Evolutionary conservation across 2,888 invertebrate species (phyloP).

Genomic region (Sympetrum striolatum): DNA sequence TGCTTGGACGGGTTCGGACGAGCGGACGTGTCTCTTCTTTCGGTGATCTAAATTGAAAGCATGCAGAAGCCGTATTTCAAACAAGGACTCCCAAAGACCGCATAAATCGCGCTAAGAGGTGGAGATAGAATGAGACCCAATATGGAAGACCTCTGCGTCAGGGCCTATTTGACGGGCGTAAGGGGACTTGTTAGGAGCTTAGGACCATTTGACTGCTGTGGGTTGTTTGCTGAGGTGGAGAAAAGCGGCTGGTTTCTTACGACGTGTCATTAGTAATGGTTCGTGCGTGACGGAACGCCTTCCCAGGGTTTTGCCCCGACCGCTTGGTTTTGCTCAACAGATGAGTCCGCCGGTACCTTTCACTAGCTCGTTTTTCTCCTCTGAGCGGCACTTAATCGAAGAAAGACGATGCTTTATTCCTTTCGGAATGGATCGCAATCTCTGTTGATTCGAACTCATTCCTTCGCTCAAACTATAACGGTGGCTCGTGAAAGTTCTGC

Average conservation of each 20-base stretch:
- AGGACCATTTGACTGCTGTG: not conserved
- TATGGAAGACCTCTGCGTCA: not conserved
- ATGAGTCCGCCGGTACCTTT: not conserved
- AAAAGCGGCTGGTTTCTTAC: not conserved
- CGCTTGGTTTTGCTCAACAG: not conserved
- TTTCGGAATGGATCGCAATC: not conserved
- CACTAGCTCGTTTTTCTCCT: not conserved
- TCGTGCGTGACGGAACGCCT: not conserved
- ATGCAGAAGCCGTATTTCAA: constrained; percentile 22
- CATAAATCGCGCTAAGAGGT: constrained; percentile 7
- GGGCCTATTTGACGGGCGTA: not conserved
- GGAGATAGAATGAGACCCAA: not conserved
- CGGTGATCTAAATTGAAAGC: constrained; percentile 26
- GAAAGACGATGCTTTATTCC: not conserved
- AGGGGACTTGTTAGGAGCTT: too few relatives aligned
- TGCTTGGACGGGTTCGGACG: not conserved
- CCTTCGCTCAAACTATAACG: not conserved
- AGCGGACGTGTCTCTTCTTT: too few relatives aligned
- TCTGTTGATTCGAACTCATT: not conserved
- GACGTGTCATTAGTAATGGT: not conserved
- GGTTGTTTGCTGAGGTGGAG: not conserved
- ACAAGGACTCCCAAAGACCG: not conserved
- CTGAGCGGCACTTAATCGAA: not conserved
- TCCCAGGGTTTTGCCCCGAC: not conserved
- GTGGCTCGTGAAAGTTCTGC: not conserved